These are phyloP conservation scores for Hystrix cristata DNA, from an alignment of 2,113 vertebrate species.

Conservation along the genomic window DNA sequence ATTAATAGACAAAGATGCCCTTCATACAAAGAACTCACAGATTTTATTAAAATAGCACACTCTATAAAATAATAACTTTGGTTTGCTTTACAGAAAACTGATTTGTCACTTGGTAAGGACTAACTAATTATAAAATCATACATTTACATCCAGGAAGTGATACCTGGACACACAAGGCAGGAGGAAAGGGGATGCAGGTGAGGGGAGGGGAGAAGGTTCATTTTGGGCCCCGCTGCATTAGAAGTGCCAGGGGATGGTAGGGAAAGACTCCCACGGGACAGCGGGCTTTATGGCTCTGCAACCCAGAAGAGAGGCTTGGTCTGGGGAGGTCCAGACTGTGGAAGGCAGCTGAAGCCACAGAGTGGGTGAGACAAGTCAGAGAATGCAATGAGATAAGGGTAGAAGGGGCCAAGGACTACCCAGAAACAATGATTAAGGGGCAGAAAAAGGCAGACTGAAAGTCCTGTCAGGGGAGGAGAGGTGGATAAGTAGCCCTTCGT, in stretches of 20 bases:
- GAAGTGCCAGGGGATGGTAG: not conserved
- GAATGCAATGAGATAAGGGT: not conserved
- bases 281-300: not conserved
- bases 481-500: not conserved
- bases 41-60: not conserved
- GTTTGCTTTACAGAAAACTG: not conserved
- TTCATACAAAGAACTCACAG: not conserved
- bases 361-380: not conserved
- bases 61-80: not conserved
- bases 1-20: not conserved
- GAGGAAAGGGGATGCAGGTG: not conserved
- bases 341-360: not conserved
- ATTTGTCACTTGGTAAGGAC: slow-evolving; percentile 4
- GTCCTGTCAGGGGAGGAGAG: not conserved
- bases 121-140: not conserved
- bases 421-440: not conserved
- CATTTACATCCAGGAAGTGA: not conserved
- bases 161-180: not conserved
- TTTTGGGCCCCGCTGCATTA: rapidly evolving
- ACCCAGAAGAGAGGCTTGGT: not conserved
- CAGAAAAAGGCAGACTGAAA: not conserved
- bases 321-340: not conserved
- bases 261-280: not conserved
- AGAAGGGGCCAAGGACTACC: not conserved
- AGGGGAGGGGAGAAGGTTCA: not conserved